These are phyloP conservation scores for Limnephilus marmoratus DNA, from an alignment of 2,888 invertebrate genomes.

Conservation along the genomic window DNA sequence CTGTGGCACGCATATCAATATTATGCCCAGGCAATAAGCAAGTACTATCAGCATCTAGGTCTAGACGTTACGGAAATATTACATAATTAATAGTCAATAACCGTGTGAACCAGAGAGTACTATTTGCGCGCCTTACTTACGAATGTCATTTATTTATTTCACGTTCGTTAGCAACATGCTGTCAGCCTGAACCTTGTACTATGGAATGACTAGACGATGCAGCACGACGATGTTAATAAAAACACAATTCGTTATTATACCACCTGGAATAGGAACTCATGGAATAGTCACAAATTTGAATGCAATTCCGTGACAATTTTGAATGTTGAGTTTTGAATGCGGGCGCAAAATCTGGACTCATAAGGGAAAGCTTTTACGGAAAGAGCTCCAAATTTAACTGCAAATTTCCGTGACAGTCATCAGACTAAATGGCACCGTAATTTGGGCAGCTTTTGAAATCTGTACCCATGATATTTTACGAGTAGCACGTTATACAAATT, in stretches of 20 bases:
- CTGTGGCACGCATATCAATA: neutral
- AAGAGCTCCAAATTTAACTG: no score
- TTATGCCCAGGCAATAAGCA: neutral
- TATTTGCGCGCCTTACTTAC: neutral
- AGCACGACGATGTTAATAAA: neutral
- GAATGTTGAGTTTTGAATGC: neutral
- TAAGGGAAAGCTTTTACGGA: no score
- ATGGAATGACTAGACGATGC: neutral
- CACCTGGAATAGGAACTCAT: neutral
- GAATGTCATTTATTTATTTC: neutral
- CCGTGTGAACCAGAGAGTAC: constrained; percentile 12
- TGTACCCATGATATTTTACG: no score
- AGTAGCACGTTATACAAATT: no score
- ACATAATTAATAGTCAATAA: neutral
- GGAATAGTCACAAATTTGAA: neutral
- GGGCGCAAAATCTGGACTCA: neutral
- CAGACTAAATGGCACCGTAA: no score
- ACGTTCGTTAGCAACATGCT: neutral
- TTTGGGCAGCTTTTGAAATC: no score
- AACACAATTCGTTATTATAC: neutral
- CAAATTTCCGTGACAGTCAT: no score
- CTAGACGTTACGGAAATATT: constrained; percentile 5
- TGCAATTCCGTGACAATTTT: neutral
- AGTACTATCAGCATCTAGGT: constrained; percentile 13
- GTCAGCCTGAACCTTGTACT: neutral